Evolutionary conservation across 2,797 vertebrate species (phyloP).

Genomic region (Naso thynnoides): DNA sequence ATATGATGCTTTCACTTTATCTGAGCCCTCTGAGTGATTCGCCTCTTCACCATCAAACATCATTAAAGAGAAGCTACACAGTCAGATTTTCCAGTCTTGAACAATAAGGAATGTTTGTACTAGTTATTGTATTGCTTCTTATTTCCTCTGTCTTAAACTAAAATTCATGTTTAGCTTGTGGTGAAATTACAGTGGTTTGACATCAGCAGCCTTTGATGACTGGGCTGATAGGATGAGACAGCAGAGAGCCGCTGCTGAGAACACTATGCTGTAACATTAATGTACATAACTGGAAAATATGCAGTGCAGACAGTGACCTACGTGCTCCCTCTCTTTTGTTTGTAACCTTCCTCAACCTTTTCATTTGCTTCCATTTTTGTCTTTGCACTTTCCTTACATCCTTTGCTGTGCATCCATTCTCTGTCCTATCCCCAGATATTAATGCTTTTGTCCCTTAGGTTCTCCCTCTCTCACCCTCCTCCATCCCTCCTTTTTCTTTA

Average conservation of each 20-base stretch:
- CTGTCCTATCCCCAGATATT: background rate
- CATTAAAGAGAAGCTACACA: too few species aligned
- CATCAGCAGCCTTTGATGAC: background rate
- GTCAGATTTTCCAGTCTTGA: background rate
- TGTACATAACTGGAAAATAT: slow-evolving; percentile 36
- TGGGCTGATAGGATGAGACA: background rate
- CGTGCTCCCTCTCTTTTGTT: slow-evolving; percentile 9
- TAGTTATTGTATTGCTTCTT: background rate
- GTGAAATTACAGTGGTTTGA: slow-evolving; percentile 3
- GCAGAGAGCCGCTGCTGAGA: background rate
- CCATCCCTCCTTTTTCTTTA: slow-evolving; percentile 59
- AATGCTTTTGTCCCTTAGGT: slow-evolving; percentile 23
- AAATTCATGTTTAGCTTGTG: background rate
- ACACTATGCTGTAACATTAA: background rate
- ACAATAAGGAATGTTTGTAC: background rate
- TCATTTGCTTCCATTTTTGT: slow-evolving; percentile 22
- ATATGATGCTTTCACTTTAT: background rate
- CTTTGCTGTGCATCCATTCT: slow-evolving; percentile 28
- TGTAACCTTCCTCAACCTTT: background rate
- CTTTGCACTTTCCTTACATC: slow-evolving; percentile 35
- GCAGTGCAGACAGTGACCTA: slow-evolving; percentile 26
- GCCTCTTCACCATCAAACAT: too few species aligned
- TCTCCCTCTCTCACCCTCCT: slow-evolving; percentile 46
- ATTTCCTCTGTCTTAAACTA: slow-evolving; percentile 8
- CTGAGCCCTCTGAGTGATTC: background rate